These are phyloP conservation scores for Smittia sp. DNA, from an alignment of 2,888 invertebrate species.

Conservation along the genomic window DNA sequence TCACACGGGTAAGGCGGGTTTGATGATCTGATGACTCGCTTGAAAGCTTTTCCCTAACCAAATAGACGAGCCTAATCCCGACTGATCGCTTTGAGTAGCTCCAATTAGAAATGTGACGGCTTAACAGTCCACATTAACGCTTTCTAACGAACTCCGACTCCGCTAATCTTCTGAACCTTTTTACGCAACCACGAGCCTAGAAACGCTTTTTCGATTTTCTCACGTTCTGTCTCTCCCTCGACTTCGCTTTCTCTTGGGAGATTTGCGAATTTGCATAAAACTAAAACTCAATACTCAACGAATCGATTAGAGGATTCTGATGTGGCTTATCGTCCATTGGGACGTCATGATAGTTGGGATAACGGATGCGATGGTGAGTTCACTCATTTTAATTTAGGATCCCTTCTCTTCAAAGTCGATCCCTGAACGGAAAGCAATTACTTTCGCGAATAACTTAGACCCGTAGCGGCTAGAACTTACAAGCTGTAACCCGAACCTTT, in stretches of 20 bases:
- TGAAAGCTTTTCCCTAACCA: background rate
- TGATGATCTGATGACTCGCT: background rate
- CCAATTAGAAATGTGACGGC: background rate
- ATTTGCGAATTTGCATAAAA: background rate
- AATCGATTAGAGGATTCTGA: slow-evolving; percentile 30
- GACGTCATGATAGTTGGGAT: slow-evolving; percentile 23
- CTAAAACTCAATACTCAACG: background rate
- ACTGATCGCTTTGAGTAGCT: background rate
- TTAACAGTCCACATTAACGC: background rate
- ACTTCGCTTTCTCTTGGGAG: background rate
- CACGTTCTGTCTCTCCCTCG: background rate
- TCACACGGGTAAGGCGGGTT: slow-evolving; percentile 41
- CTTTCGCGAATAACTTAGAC: too few relatives aligned
- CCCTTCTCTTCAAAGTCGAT: background rate
- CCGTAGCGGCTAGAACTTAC: too few relatives aligned
- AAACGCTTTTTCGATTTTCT: background rate
- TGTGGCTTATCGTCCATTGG: slow-evolving; percentile 35
- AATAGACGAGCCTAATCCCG: background rate
- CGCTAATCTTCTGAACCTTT: background rate
- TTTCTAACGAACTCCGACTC: background rate
- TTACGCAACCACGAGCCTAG: background rate
- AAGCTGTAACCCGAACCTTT: too few relatives aligned
- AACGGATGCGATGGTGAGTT: slow-evolving; percentile 18
- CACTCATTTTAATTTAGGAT: background rate
- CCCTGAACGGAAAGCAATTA: too few relatives aligned